Base-by-base conservation (phyloP, 2,113 vertebrate genomes). In the Lasiurus cinereus region DNA sequence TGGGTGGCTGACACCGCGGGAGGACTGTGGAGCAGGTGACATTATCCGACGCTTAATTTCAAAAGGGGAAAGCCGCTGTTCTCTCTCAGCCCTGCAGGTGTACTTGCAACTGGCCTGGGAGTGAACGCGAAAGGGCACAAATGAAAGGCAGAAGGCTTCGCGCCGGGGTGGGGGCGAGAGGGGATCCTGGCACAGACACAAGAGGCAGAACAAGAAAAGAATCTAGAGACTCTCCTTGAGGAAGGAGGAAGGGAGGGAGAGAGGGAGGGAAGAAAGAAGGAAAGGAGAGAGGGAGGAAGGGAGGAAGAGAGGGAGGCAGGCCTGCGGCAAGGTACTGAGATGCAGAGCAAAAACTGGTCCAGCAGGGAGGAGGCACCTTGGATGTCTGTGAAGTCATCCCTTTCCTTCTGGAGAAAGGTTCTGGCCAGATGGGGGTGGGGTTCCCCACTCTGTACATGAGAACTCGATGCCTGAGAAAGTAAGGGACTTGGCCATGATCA, bases 1-100 rank as follows among this genome's bases (percentile, higher is more conserved):
- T 69, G 95, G 94, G 93, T 48, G 90, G 80, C 78, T 13, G n/a
- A 93, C 88, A 96, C 88, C 24, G 83, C 19, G 56, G 62, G 94
- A 92, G 95, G 10, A 0, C 96, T 97, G 66, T 0, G 0, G 95
- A 96, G 97, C 95, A 33, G 82, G 50, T 98, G 98, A 98, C 97
- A 98, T 98, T 98, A 98, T 98, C 97, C 48, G 0, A 43, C 7
- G 8, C 84, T 93, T 72, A 46, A 96, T 97, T 98, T 98, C 94
- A 8, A 83, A 83, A 94, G 80, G 89, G 90, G 92, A 90, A 93
- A 95, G 96, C 84, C 69, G 36, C 84, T 54, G 69, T 92, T 11
- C 21, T 84, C 87, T 73, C 56, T 22, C 22, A 96, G 90, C 93
- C 94, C 88, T 80, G 82, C 97, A 88, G 94, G 95, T 48, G 93